phyloP scores from a whole-genome alignment of 2,888 invertebrate genomes.

The Megaustenia siamemsis region DNA sequence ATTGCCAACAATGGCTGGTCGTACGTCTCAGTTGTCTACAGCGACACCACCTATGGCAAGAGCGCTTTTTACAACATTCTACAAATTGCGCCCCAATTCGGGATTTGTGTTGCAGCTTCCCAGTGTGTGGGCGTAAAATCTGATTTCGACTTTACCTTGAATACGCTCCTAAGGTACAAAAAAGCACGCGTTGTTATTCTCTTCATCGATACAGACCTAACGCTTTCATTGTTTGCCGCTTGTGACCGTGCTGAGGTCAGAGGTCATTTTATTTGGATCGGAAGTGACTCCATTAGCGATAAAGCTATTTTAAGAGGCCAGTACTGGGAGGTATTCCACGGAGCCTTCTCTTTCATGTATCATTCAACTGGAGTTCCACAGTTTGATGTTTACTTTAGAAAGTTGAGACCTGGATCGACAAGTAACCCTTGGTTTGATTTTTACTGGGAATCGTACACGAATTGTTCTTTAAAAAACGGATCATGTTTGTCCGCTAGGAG shows the following conservation, averaged over 20 bases:
- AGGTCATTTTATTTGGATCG: slow-evolving; percentile 68
- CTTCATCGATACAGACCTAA: slow-evolving; percentile 61
- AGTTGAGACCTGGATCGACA: background rate
- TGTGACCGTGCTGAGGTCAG: slow-evolving; percentile 44
- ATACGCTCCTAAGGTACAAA: background rate
- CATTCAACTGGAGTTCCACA: slow-evolving; percentile 17
- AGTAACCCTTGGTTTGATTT: slow-evolving; percentile 41
- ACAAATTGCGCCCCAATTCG: slow-evolving; percentile 47
- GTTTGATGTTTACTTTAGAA: slow-evolving; percentile 23
- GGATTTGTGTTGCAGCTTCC: slow-evolving; percentile 64
- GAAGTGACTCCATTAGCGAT: slow-evolving; percentile 64
- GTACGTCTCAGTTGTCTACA: slow-evolving; percentile 87
- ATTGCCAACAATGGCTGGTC: slow-evolving; percentile 84
- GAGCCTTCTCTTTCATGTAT: slow-evolving; percentile 60
- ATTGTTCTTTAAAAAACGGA: slow-evolving; percentile 16
- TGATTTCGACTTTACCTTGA: background rate
- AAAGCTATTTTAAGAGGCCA: slow-evolving; percentile 52
- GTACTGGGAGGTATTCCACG: slow-evolving; percentile 58
- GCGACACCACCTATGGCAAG: slow-evolving; percentile 82
- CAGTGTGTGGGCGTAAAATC: slow-evolving; percentile 44
- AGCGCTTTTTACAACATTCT: slow-evolving; percentile 60
- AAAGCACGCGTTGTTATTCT: slow-evolving; percentile 63
- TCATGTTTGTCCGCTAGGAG: slow-evolving; percentile 32
- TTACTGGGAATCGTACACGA: background rate
- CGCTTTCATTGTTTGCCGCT: slow-evolving; percentile 56